Conservation (phyloP, 2,113 vertebrate genomes). For the Mustela nigripes region DNA sequence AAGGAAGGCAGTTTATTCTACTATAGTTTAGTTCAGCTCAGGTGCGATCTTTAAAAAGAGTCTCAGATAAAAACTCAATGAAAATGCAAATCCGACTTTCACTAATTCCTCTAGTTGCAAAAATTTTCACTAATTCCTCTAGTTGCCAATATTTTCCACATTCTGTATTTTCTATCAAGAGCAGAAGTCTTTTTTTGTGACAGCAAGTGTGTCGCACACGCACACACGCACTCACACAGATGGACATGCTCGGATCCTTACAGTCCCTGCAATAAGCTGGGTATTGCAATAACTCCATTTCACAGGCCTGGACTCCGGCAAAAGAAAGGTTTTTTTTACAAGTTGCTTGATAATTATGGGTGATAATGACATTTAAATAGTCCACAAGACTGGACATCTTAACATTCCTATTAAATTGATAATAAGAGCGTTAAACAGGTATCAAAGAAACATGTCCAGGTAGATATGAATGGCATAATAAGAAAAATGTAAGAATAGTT, state of each 20-base stretch:
- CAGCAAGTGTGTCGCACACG: too few relatives aligned
- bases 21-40: not conserved
- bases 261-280: too few relatives aligned
- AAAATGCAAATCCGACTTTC: not conserved
- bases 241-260: rapidly evolving
- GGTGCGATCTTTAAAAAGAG: not conserved
- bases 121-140: not conserved
- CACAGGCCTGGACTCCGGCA: not conserved
- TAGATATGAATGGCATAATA: not conserved
- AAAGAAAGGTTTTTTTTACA: not conserved
- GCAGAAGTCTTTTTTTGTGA: not conserved
- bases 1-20: not conserved
- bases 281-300: not conserved
- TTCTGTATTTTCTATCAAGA: not conserved
- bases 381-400: not conserved
- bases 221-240: not conserved
- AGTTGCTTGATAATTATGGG: constrained; percentile 34
- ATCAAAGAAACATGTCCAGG: not conserved
- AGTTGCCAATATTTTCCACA: not conserved
- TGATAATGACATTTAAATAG: not conserved
- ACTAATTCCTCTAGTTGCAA: not conserved
- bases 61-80: not conserved
- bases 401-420: not conserved
- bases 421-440: not conserved
- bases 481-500: not conserved